Evolutionary conservation across 2,888 invertebrate genomes (phyloP).

Genomic region (Ornithoptera alexandrae): DNA sequence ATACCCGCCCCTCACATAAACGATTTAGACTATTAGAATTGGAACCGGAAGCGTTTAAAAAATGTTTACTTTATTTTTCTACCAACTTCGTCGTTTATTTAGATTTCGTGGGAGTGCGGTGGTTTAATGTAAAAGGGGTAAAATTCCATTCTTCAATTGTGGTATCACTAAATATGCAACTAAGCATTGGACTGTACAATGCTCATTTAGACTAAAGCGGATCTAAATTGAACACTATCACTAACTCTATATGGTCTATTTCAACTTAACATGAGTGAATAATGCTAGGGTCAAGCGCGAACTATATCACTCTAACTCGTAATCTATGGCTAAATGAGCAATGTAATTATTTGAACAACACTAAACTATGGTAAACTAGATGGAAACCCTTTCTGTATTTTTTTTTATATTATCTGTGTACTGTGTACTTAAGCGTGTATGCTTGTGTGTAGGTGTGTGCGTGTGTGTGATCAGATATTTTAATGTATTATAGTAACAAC

Average conservation of each 20-base stretch:
- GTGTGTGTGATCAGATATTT: no score
- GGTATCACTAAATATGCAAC: constrained; percentile 62
- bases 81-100: constrained; percentile 46
- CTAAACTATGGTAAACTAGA: constrained; percentile 29
- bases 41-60: background rate
- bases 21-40: background rate
- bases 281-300: background rate
- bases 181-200: constrained; percentile 47
- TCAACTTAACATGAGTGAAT: constrained; percentile 5
- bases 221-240: constrained; percentile 16
- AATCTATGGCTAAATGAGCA: constrained; percentile 34
- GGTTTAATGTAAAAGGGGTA: constrained; percentile 45
- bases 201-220: constrained; percentile 44
- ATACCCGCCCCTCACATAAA: constrained; percentile 14
- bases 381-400: constrained; percentile 18
- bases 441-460: no score
- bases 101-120: constrained; percentile 46
- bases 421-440: no score
- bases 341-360: constrained; percentile 21
- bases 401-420: background rate
- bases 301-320: background rate
- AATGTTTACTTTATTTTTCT: constrained; percentile 32
- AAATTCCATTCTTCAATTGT: constrained; percentile 48
- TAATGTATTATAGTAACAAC: no score
- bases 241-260: background rate